Evolutionary conservation across 1,140 invertebrate species (phyloP).

Genomic region (Cydia splendana): DNA sequence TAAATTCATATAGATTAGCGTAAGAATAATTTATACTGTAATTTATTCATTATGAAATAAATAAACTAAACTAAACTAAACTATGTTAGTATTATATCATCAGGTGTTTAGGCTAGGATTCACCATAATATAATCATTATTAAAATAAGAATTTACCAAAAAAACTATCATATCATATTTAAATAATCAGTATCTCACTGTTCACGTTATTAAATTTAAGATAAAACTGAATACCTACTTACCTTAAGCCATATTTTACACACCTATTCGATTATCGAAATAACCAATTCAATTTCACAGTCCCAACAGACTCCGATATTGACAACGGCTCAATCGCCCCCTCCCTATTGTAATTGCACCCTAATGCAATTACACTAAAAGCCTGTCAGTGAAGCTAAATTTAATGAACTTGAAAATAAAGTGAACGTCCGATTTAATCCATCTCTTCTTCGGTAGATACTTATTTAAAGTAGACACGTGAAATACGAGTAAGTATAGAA

Average conservation of each 20-base stretch:
- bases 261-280: conserved; percentile 10
- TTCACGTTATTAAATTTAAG: neutral
- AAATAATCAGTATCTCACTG: neutral
- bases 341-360: conserved; percentile 60
- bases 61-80: too few species aligned
- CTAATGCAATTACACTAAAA: conserved; percentile 76
- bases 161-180: neutral
- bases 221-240: neutral
- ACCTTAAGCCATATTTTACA: neutral
- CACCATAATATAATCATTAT: too few species aligned
- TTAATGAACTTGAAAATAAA: conserved; percentile 74
- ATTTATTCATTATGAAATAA: too few species aligned
- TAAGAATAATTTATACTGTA: too few species aligned
- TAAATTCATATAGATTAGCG: too few species aligned
- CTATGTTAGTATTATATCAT: too few species aligned
- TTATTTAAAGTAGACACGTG: neutral
- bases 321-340: conserved; percentile 36
- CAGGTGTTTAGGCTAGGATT: too few species aligned
- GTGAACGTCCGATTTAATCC: conserved; percentile 69
- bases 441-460: conserved; percentile 41
- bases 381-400: conserved; percentile 73
- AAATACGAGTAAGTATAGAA: too few species aligned
- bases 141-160: neutral
- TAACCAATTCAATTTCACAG: conserved; percentile 29
- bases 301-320: conserved; percentile 28